phyloP scores from a whole-genome alignment of 2,888 invertebrate species.

The Drosophila neotestacea region DNA sequence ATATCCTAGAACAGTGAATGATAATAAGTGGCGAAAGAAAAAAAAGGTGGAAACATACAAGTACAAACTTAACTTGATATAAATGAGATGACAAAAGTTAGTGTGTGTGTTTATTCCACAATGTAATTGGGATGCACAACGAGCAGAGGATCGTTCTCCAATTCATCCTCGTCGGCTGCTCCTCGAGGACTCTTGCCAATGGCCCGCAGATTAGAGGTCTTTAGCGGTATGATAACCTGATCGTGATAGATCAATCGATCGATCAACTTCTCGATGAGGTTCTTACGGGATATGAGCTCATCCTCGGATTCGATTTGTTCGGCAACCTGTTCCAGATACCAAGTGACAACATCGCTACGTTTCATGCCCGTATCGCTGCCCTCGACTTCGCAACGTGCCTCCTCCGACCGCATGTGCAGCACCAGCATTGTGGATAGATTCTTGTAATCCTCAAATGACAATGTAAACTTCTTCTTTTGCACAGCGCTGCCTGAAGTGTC shows the following conservation, averaged over 20 bases:
- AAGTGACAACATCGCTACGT: constrained; percentile 93
- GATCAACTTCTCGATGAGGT: constrained; percentile 96
- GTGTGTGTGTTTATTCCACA: constrained; percentile 86
- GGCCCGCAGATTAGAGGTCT: constrained; percentile 79
- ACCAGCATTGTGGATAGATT: constrained; percentile 96
- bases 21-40: background rate
- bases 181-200: constrained; percentile 36
- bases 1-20: constrained; percentile 17
- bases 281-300: constrained; percentile 94
- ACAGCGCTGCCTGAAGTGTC: constrained; percentile 60
- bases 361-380: constrained; percentile 89
- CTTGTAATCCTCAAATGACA: constrained; percentile 98
- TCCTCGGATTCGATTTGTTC: constrained; percentile 96
- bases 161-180: constrained; percentile 51
- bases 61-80: constrained; percentile 30
- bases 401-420: constrained; percentile 94
- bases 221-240: constrained; percentile 85
- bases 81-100: constrained; percentile 24
- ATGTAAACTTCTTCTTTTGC: constrained; percentile 90
- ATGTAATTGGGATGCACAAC: constrained; percentile 99
- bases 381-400: constrained; percentile 89
- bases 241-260: constrained; percentile 93
- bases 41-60: constrained; percentile 20
- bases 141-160: constrained; percentile 88
- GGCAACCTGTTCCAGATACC: constrained; percentile 96